Conservation (phyloP, 2,888 invertebrate species). For the Eurytoma californica region DNA sequence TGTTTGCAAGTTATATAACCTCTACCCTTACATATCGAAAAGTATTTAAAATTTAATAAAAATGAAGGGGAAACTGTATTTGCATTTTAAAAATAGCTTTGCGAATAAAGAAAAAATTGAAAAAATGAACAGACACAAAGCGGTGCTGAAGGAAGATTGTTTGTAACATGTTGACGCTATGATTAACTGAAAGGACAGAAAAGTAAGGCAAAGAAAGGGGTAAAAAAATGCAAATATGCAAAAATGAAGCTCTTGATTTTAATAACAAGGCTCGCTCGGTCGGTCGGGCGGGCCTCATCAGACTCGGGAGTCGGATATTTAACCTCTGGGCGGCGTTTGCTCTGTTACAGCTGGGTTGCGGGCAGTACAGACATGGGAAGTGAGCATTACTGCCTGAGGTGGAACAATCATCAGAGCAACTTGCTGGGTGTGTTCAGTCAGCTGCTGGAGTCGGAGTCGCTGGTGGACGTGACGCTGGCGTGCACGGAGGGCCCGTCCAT, state of each 20-base stretch:
- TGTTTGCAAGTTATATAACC: too few species aligned
- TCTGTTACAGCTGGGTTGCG: conserved; percentile 78
- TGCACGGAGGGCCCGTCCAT: conserved; percentile 96
- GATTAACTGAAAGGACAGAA: conserved; percentile 19
- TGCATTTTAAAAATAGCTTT: too few species aligned
- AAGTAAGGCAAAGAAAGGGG: neutral
- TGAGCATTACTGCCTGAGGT: conserved; percentile 99
- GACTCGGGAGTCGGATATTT: neutral
- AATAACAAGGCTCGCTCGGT: conserved; percentile 40
- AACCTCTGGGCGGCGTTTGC: neutral
- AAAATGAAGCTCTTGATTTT: conserved; percentile 16
- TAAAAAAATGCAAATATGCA: neutral
- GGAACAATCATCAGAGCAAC: conserved; percentile 99
- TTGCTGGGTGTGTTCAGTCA: conserved; percentile 97
- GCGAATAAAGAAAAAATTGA: too few species aligned
- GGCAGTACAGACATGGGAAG: conserved; percentile 97
- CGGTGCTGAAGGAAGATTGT: conserved; percentile 20
- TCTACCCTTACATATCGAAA: too few species aligned
- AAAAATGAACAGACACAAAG: neutral
- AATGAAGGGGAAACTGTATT: too few species aligned
- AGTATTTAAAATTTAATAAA: too few species aligned
- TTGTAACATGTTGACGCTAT: conserved; percentile 48
- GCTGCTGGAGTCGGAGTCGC: conserved; percentile 95
- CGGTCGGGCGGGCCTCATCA: neutral
- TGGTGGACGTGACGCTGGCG: conserved; percentile 97